A percentile compares a stretch with the other conserved stretches of the same genome.
These are phyloP conservation scores for Drosophila fungiperda DNA, from an alignment of 2,888 invertebrate species.

Conservation along the genomic window DNA sequence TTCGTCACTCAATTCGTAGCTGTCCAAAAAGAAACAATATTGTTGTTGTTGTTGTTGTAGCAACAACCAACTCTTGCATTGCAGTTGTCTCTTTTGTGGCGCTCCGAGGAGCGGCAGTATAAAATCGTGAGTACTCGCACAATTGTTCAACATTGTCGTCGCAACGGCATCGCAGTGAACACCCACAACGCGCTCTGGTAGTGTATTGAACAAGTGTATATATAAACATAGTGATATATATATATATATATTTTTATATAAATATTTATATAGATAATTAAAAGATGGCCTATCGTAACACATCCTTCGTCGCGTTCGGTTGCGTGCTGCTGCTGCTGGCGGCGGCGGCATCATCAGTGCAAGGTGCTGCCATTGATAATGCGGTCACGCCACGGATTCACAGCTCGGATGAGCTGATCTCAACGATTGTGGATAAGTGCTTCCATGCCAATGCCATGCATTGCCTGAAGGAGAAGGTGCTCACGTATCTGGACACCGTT, in stretches of 20 bases:
- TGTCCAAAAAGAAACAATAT: conserved; percentile 66
- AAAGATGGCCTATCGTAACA: conserved; percentile 77
- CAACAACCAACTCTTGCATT: conserved; percentile 25
- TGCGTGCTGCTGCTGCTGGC: conserved; percentile 86
- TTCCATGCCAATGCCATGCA: conserved; percentile 89
- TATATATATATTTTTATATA: conserved; percentile 17
- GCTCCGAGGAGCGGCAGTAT: conserved; percentile 85
- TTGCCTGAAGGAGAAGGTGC: conserved; percentile 91
- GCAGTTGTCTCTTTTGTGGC: conserved; percentile 42
- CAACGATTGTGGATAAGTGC: conserved; percentile 90
- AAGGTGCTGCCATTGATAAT: conserved; percentile 86
- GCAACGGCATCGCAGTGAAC: conserved; percentile 83
- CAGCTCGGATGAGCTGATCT: conserved; percentile 89
- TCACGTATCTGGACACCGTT: conserved; percentile 90
- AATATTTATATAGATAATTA: conserved; percentile 59
- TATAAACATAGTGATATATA: not conserved
- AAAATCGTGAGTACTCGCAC: conserved; percentile 84
- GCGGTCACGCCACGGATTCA: conserved; percentile 87
- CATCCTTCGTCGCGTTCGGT: conserved; percentile 86
- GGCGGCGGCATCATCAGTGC: conserved; percentile 84
- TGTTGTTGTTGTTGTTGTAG: conserved; percentile 1
- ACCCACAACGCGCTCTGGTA: conserved; percentile 72
- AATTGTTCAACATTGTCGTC: conserved; percentile 85
- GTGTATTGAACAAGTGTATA: conserved; percentile 52
- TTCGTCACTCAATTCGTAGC: conserved; percentile 70